These are phyloP conservation scores for Samia ricini DNA, from an alignment of 1,140 invertebrate genomes.

Conservation along the genomic window DNA sequence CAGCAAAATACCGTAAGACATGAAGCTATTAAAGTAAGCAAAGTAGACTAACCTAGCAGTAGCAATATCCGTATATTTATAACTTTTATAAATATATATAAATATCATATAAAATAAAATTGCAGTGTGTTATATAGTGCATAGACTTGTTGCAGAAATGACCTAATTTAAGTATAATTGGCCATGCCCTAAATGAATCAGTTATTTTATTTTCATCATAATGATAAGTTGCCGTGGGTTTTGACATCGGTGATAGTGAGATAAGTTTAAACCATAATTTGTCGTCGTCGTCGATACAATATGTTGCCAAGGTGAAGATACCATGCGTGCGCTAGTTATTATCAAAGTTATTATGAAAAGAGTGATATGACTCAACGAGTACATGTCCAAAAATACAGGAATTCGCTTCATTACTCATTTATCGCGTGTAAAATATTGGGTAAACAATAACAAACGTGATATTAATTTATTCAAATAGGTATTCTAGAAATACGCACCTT, in stretches of 20 bases:
- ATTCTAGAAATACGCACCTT: no score
- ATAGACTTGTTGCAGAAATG: conserved; percentile 9
- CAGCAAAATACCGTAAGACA: no score
- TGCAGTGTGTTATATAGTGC: not conserved
- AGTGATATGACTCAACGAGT: not conserved
- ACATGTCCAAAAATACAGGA: not conserved
- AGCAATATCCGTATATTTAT: no score
- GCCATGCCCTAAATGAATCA: conserved; percentile 49
- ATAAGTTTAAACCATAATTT: conserved; percentile 36
- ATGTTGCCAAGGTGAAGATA: conserved; percentile 38
- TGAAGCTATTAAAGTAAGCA: no score
- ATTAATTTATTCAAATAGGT: no score
- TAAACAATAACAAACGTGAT: not conserved
- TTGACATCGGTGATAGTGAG: conserved; percentile 28
- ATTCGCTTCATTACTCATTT: not conserved
- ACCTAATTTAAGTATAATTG: conserved; percentile 39
- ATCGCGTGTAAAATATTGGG: not conserved
- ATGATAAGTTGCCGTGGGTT: conserved; percentile 7
- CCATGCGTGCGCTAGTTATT: not conserved
- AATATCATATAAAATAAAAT: not conserved
- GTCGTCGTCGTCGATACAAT: conserved; percentile 40
- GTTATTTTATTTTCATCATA: conserved; percentile 8
- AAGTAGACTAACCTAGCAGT: no score
- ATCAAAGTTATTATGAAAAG: conserved; percentile 8
- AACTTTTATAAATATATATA: no score